Conservation (phyloP, 2,888 invertebrate genomes). For the Aethes cnicana region DNA sequence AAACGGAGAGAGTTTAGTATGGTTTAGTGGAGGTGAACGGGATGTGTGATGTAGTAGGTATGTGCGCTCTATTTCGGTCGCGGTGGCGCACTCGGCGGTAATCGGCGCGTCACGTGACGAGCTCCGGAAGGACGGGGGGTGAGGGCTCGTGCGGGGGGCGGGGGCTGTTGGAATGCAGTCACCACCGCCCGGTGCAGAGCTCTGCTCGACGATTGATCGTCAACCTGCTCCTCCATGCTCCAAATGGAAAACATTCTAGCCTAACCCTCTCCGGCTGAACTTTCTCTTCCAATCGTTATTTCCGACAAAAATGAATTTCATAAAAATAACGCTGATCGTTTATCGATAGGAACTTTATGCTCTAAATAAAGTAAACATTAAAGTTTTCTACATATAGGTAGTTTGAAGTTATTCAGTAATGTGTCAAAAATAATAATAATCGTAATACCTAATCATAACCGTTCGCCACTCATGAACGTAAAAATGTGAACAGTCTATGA, state of each 20-base stretch:
- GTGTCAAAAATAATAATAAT: too few relatives aligned
- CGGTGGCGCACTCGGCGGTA: conserved; percentile 77
- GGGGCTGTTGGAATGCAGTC: conserved; percentile 76
- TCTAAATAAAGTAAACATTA: too few relatives aligned
- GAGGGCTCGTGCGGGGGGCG: conserved; percentile 52
- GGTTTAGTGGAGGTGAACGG: conserved; percentile 63
- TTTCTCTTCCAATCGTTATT: background rate
- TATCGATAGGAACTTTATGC: too few relatives aligned
- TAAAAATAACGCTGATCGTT: too few relatives aligned
- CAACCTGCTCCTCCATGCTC: conserved; percentile 43
- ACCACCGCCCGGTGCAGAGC: conserved; percentile 58
- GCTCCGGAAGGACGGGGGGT: conserved; percentile 77
- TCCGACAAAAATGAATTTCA: background rate
- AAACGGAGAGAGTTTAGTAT: conserved; percentile 61
- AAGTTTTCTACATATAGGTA: too few relatives aligned
- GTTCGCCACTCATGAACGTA: too few relatives aligned
- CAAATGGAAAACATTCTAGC: conserved; percentile 14
- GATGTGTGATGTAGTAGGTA: conserved; percentile 62
- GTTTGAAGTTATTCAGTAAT: too few relatives aligned
- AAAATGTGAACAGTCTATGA: too few relatives aligned
- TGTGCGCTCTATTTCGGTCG: conserved; percentile 78
- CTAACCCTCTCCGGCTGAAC: background rate
- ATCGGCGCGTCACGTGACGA: conserved; percentile 80
- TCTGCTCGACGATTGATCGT: conserved; percentile 68
- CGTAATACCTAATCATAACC: too few relatives aligned